Conservation (phyloP, 2,113 vertebrate genomes). For the Trinectes maculatus region DNA sequence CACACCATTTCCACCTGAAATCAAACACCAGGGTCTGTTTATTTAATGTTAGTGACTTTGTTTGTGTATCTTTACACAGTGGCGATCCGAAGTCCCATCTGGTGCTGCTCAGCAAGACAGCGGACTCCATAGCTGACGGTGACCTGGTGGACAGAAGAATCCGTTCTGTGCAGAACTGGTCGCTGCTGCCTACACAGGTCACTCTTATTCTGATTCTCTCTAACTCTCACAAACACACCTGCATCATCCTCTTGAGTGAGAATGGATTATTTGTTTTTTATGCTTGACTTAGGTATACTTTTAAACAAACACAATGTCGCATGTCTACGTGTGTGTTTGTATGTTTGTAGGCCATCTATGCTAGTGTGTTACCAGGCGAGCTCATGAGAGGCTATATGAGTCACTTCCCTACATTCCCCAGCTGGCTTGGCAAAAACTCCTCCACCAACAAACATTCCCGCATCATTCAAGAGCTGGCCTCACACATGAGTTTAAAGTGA, state of each 20-base stretch:
- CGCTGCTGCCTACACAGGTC: constrained; percentile 96
- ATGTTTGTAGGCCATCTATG: constrained; percentile 90
- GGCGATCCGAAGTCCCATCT: constrained; percentile 91
- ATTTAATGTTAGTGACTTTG: not conserved
- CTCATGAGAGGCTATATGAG: constrained; percentile 95
- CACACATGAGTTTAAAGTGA: constrained; percentile 95
- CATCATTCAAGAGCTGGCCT: constrained; percentile 89
- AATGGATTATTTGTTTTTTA: not conserved
- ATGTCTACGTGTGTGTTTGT: not conserved
- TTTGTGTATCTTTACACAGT: constrained; percentile 66
- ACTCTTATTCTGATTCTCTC: too few species aligned
- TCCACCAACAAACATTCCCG: constrained; percentile 90
- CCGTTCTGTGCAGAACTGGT: constrained; percentile 92
- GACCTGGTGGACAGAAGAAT: constrained; percentile 94
- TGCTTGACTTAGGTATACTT: too few species aligned
- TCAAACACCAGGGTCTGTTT: not conserved
- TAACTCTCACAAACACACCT: not conserved
- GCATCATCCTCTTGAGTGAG: not conserved
- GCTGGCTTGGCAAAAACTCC: constrained; percentile 95
- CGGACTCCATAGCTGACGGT: constrained; percentile 95
- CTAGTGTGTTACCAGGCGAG: constrained; percentile 95
- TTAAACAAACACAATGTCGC: too few species aligned
- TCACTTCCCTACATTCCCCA: constrained; percentile 93
- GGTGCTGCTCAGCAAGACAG: constrained; percentile 92
- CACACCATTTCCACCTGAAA: not conserved